A percentile compares a stretch with the other conserved stretches of the same genome.
Evolutionary conservation across 2,888 invertebrate genomes (phyloP).

Genomic region (Volucella inflata): DNA sequence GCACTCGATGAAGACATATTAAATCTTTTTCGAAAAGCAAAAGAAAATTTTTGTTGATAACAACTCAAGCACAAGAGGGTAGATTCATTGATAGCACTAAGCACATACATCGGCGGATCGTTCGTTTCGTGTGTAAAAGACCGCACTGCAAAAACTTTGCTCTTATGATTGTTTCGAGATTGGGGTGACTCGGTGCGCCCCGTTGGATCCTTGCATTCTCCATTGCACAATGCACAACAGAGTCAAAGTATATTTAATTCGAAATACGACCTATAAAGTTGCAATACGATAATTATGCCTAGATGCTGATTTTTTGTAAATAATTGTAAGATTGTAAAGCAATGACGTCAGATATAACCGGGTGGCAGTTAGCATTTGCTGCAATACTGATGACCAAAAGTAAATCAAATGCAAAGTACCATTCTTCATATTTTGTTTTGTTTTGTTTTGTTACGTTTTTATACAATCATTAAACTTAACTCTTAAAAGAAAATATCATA

Average conservation of each 20-base stretch:
- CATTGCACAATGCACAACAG: constrained; percentile 15
- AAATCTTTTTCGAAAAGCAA: constrained; percentile 11
- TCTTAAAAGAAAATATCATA: constrained; percentile 9
- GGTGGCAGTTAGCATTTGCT: constrained; percentile 19
- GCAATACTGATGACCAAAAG: constrained; percentile 13
- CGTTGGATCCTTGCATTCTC: constrained; percentile 27
- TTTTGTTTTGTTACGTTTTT: neutral
- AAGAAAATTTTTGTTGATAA: constrained; percentile 46
- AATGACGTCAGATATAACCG: constrained; percentile 42
- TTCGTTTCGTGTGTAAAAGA: neutral
- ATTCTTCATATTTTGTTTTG: too few species aligned
- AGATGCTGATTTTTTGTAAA: constrained; percentile 48
- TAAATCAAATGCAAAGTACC: neutral
- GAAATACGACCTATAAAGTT: constrained; percentile 72
- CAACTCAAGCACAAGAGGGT: constrained; percentile 51
- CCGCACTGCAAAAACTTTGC: constrained; percentile 30
- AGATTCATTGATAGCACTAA: constrained; percentile 49
- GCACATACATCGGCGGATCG: neutral
- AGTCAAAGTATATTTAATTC: constrained; percentile 10
- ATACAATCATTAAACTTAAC: constrained; percentile 29
- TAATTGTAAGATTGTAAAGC: constrained; percentile 39
- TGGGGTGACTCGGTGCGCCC: constrained; percentile 29
- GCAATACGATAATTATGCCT: constrained; percentile 59
- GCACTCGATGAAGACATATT: constrained; percentile 8
- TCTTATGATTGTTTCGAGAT: constrained; percentile 36